Evolutionary conservation across 2,113 vertebrate genomes (phyloP).

Genomic region (Gobiocypris rarus): DNA sequence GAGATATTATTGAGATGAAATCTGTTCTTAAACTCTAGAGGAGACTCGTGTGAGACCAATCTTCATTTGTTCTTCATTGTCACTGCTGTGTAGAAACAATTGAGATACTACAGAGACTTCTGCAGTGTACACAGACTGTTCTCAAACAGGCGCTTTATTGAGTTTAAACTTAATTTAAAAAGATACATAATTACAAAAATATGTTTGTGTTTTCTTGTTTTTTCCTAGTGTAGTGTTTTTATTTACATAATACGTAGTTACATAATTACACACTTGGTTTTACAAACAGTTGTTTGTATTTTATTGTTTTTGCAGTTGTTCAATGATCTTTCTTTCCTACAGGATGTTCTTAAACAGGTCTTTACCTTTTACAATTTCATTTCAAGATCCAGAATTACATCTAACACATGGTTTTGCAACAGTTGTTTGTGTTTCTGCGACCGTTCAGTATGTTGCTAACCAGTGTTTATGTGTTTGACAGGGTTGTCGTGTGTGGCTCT

Average conservation of each 20-base stretch:
- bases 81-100: no score
- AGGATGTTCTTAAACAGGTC: not conserved
- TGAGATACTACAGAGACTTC: no score
- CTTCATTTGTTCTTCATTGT: no score
- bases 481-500: conserved; percentile 92
- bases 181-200: no score
- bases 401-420: not conserved
- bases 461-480: conserved; percentile 63
- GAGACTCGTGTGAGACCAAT: no score
- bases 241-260: no score
- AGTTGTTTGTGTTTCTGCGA: conserved; percentile 1
- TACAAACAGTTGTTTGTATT: not conserved
- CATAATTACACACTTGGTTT: no score
- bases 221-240: no score
- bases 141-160: no score
- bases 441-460: conserved; percentile 9
- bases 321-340: not conserved
- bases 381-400: not conserved
- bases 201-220: no score
- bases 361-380: not conserved
- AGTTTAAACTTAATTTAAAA: no score
- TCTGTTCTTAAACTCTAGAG: not conserved
- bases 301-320: not conserved
- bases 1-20: not conserved
- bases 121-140: no score